Base-by-base conservation (phyloP, 2,888 invertebrate species). In the Oasisia sp. region DNA sequence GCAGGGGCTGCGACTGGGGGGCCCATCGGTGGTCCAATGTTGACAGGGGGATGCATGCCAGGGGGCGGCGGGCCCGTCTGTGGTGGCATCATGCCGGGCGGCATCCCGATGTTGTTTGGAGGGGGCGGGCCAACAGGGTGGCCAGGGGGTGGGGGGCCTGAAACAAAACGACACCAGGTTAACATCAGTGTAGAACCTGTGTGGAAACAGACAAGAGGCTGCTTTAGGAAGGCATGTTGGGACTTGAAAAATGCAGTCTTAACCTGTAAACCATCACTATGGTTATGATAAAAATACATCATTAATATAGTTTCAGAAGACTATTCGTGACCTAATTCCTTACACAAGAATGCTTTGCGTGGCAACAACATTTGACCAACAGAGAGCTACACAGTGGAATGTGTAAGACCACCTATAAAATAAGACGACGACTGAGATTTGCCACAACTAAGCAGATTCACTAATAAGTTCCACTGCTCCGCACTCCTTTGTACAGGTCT, bases 101-200 rank as follows among this genome's bases (percentile, higher is more conserved):
- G 97, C 97, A 4, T 97, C 97, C 0, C 97, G n/a, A 74, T 74
- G 74, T 74, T 74, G 97, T 89, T 90, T 38, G 93, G 93, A 32
- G 93, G 92, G 19, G 91, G 91, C 12, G 89, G 90, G 12, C 90
- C 92, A 45, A 90, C 32, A n/a, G 0, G 74, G 74, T 74, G 74
- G 74, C 74, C 74, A 19, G 91, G 91, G n/a, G 91, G 89, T 19
- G 92, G 92, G 38, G 74, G 89, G 32, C 89, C 90, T 90, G 90
- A 90, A 32, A 44, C 14, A 90, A n/a, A 32, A 90, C 5, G 32
- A 90, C 32, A 90, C n/a, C 38, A 90, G 32, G 32, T 44, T 32
- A 32, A 32, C n/a, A 38, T 74, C 7, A 27, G 19, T 27, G 27
- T 74, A n/a, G 7, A 27, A 1, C 7, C 27, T 74, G 5, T 19